Evolutionary conservation across 2,797 vertebrate species (phyloP).

Genomic region (Crenuchus spilurus): DNA sequence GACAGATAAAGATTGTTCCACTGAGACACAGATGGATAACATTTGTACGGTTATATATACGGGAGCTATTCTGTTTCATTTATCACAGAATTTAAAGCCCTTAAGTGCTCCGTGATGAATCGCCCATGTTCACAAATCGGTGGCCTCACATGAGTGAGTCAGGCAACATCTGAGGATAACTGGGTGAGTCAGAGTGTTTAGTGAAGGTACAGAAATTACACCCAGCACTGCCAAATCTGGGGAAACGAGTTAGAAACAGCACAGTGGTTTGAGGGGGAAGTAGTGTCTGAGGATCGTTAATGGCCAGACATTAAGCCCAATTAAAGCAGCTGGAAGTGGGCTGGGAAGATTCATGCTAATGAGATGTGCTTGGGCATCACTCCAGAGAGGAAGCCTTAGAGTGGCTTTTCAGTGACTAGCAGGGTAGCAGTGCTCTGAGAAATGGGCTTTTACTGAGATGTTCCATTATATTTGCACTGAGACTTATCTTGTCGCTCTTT

Average conservation of each 20-base stretch:
- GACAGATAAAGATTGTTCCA: too few relatives aligned
- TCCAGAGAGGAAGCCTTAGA: constrained; percentile 40
- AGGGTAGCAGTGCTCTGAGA: background rate
- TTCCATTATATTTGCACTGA: background rate
- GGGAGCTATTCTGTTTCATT: too few relatives aligned
- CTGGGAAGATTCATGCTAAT: constrained; percentile 64
- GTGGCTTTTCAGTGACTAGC: background rate
- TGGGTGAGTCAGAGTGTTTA: background rate
- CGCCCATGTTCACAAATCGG: background rate
- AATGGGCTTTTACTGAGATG: background rate
- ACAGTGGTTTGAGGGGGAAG: constrained; percentile 30
- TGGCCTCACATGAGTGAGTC: background rate
- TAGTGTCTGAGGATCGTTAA: constrained; percentile 56
- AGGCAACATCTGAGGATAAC: background rate
- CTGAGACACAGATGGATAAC: too few relatives aligned
- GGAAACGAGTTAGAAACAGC: background rate
- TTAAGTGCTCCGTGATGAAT: background rate
- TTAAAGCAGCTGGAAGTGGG: constrained; percentile 55
- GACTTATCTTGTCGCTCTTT: background rate
- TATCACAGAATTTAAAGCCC: background rate
- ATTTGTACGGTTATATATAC: too few relatives aligned
- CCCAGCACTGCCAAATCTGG: background rate
- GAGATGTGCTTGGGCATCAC: constrained; percentile 48
- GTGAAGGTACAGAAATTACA: background rate
- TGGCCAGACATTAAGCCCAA: constrained; percentile 65